Base-by-base conservation (phyloP, 2,113 vertebrate genomes). In the Hemiprocne comata region DNA sequence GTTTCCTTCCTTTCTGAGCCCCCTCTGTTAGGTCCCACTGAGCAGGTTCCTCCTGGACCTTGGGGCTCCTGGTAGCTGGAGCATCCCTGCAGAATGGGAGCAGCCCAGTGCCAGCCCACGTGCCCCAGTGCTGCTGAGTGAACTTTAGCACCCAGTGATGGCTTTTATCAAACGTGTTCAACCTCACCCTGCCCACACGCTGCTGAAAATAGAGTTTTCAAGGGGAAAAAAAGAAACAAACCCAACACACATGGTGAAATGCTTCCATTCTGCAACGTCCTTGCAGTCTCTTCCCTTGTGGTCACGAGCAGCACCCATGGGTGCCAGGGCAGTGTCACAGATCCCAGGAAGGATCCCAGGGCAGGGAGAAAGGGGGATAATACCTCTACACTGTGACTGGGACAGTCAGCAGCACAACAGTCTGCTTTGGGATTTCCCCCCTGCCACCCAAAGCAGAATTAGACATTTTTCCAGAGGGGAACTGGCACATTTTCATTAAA, bases 91-190 rank as follows among this genome's bases (percentile, higher is more conserved):
- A 12, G 38, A 1, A 2, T 2, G 7, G 67, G 71, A 67, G 10
- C 75, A 76, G 71, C 62, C 44, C 67, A 0, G 0, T 5, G 75
- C 3, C 17, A 71, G 65, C 31, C 83, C 53, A 18, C 0, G 1
- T 17, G 44, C 17, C 71, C 77, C 44, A 4, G 58, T 4, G 13
- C 87, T 34, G 34, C 29, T 2, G 2, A 46, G 53, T 44, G 74
- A 88, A 61, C 85, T 66, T 60, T 17, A 70, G 87, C 74, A 87
- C 64, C 79, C 87, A 57, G 40, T 1, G 2, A 29, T 1, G 4
- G 46, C 60, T 72, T 67, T 72, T 83, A 51, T 44, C 36, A 6
- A 81, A 33, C 19, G 2, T 2, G 29, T 28, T 50, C 89, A 71
- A 33, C 70, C 46, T 78, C 79, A 66, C 71, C 31, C 54, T 86